phyloP scores from a whole-genome alignment of 2,888 invertebrate species.

The Imbricaverruca yamaguchii region DNA sequence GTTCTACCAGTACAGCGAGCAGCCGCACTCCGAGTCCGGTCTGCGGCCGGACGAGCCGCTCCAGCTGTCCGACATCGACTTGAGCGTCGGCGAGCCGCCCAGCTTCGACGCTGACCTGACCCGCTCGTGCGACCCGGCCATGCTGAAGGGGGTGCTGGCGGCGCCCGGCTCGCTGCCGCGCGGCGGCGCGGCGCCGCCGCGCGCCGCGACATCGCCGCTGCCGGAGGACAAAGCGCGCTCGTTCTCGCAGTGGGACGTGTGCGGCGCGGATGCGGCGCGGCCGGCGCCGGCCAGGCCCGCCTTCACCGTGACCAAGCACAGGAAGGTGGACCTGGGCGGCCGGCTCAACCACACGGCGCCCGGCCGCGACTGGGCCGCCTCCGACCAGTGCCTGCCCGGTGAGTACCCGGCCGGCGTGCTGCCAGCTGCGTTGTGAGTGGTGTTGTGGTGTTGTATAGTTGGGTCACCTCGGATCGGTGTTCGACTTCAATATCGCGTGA shows the following conservation, averaged over 20 bases:
- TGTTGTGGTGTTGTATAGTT: too few relatives aligned
- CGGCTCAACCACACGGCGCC: slow-evolving; percentile 8
- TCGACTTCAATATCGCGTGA: too few relatives aligned
- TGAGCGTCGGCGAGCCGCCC: not conserved
- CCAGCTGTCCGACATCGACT: not conserved
- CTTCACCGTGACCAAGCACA: slow-evolving; percentile 26
- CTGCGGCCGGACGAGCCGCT: not conserved
- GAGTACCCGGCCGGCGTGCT: too few relatives aligned
- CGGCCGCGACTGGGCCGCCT: not conserved
- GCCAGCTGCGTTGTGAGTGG: too few relatives aligned
- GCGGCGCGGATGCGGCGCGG: not conserved
- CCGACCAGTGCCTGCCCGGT: slow-evolving; percentile 5
- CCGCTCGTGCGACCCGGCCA: not conserved
- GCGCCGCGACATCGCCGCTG: not conserved
- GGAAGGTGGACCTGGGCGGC: slow-evolving; percentile 25
- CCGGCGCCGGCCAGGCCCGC: slow-evolving; percentile 18
- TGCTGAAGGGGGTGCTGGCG: not conserved
- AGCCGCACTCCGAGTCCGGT: too few relatives aligned
- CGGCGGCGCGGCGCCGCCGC: not conserved
- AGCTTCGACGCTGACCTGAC: not conserved
- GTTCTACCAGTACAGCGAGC: too few relatives aligned
- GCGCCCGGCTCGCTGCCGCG: not conserved
- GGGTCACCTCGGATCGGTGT: too few relatives aligned
- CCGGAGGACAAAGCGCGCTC: not conserved
- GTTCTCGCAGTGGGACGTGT: slow-evolving; percentile 7